Conservation (phyloP, 1,140 invertebrate genomes). For the Scaptodrosophila lebanonensis region DNA sequence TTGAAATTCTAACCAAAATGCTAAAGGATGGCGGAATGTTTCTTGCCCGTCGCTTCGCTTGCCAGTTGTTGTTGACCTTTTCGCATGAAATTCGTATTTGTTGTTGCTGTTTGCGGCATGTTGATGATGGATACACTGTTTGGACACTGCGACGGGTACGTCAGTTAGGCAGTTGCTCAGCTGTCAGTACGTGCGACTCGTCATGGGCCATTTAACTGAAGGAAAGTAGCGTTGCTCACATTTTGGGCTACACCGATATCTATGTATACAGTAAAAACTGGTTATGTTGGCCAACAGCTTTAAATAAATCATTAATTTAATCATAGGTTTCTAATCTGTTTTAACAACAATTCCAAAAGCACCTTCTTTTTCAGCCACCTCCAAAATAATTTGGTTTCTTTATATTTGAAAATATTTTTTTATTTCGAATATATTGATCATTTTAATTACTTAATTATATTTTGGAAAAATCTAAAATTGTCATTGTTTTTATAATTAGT, state of each 20-base stretch:
- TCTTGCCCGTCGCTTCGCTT: slow-evolving; percentile 1
- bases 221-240: neutral
- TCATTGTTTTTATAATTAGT: no score
- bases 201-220: slow-evolving; percentile 70
- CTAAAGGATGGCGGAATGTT: neutral
- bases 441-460: no score
- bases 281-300: no score
- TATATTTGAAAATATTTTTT: no score
- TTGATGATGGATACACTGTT: slow-evolving; percentile 64
- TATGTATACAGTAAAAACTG: slow-evolving; percentile 15
- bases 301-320: no score
- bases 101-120: slow-evolving; percentile 17
- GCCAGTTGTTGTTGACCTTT: slow-evolving; percentile 52
- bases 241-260: slow-evolving; percentile 12
- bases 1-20: slow-evolving; percentile 65
- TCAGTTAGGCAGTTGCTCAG: slow-evolving; percentile 40
- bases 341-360: no score
- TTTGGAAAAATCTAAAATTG: no score
- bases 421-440: no score
- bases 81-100: slow-evolving; percentile 56
- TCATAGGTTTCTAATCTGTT: no score
- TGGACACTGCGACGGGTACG: slow-evolving; percentile 20
- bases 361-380: no score
- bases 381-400: no score
- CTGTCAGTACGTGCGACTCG: slow-evolving; percentile 66